Evolutionary conservation across 2,113 vertebrate species (phyloP), one percentile per base, ranked within the genome.

Genomic region (Brachyhypopomus gauderio): DNA sequence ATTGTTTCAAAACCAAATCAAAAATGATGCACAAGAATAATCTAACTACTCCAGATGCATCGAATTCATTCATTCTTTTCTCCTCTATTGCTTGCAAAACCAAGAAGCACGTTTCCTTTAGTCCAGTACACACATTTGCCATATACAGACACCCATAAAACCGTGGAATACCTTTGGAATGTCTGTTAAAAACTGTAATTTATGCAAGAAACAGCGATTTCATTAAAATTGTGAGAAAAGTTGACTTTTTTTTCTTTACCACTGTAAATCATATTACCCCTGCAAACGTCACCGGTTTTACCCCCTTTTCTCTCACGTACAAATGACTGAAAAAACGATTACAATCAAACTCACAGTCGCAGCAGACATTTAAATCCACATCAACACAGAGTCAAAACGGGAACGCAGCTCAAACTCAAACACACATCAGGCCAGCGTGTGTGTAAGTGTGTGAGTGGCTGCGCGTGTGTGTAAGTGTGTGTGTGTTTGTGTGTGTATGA

Each of bases 61-160:
- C 69, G 52, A 58, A 58, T 52, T 48, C 72, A 52, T 75, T 75
- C 30, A 59, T 60, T 30, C 17, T n/a, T 19, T 5, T 30, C 23
- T 52, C 45, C 20, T 16, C 36, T 58, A 30, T 41, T 78, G 56
- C 22, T 60, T n/a, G 67, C 66, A 45, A 16, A 14, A 76, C 22
- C 5, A 45, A 45, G 6, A 4, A 11, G 5, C 41, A 45, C 45
- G 34, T 30, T 34, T 67, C 30, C 36, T 1, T 67, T 67, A 67
- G 36, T 52, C 22, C 34, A 56, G 62, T 14, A 55, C 72, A 83
- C 80, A 45, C 38, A 72, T 1, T 11, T 34, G 3, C 12, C n/a
- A 52, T 1, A 25, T 30, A 78, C 69, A 77, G 9, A 85, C 27
- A 83, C 71, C 84, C 41, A 88, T 67, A 84, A 81, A 83, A 64